phyloP scores from a whole-genome alignment of 2,113 vertebrate species.

The Megalops atlanticus region DNA sequence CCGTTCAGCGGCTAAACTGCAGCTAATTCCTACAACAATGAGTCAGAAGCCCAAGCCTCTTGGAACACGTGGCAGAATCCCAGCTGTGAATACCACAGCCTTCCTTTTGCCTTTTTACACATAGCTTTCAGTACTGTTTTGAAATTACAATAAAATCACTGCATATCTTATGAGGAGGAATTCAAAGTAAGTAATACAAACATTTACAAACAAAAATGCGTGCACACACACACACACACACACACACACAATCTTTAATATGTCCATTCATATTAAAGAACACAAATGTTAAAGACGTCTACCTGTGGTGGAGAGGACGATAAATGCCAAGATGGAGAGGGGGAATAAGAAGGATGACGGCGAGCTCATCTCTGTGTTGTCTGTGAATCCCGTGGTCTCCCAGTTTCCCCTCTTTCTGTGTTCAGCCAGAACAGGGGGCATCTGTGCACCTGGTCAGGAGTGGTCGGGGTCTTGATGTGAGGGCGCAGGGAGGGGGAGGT shows the following conservation, averaged over 20 bases:
- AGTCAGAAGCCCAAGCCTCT: no score
- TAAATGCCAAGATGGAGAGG: background rate
- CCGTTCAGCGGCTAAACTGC: background rate
- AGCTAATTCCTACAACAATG: background rate
- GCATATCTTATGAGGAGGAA: no score
- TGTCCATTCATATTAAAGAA: background rate
- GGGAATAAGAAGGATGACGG: background rate
- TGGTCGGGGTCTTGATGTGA: background rate
- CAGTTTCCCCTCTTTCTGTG: background rate
- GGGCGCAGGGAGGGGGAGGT: background rate
- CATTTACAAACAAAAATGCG: no score
- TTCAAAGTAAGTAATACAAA: no score
- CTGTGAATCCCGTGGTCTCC: background rate
- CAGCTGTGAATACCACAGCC: background rate
- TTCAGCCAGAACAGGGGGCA: background rate
- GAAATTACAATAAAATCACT: no score
- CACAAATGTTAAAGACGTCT: background rate
- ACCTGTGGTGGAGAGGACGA: slow-evolving; percentile 13
- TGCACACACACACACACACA: background rate
- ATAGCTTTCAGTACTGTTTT: background rate
- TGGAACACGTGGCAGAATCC: no score
- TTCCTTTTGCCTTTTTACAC: background rate
- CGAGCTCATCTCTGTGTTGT: fast-evolving
- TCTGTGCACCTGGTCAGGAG: background rate
- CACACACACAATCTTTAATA: background rate